Evolutionary conservation across 2,113 vertebrate species (phyloP).

Genomic region (Orthochromis malagaraziensis): DNA sequence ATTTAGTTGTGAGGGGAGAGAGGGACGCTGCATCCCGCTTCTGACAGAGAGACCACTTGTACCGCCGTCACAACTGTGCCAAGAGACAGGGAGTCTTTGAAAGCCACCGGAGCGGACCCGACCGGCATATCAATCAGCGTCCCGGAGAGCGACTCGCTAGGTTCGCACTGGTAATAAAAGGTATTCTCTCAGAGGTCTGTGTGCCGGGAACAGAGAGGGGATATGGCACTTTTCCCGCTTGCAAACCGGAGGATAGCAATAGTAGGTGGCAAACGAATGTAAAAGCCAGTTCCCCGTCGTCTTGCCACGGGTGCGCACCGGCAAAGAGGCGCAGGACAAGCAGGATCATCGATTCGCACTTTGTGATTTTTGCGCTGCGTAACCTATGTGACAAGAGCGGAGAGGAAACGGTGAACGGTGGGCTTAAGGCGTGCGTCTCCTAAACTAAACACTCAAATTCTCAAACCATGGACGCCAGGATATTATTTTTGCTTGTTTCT

Average conservation of each 20-base stretch:
- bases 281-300: not conserved
- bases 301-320: constrained; percentile 50
- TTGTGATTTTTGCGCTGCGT: constrained; percentile 45
- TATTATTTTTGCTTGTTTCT: constrained; percentile 60
- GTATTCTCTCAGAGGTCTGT: constrained; percentile 2
- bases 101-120: constrained; percentile 60
- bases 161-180: constrained; percentile 1
- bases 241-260: constrained; percentile 14
- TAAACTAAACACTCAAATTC: not conserved
- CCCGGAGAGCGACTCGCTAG: constrained; percentile 30
- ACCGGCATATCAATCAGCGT: constrained; percentile 73
- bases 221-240: constrained; percentile 36
- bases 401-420: not conserved
- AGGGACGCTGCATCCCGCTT: constrained; percentile 28
- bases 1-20: constrained; percentile 6
- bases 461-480: constrained; percentile 56
- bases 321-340: constrained; percentile 52
- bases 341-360: constrained; percentile 63
- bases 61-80: constrained; percentile 61
- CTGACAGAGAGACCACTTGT: constrained; percentile 71
- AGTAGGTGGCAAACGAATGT: constrained; percentile 46
- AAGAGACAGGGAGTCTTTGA: constrained; percentile 70
- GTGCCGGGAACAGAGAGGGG: not conserved
- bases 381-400: constrained; percentile 1
- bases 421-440: constrained; percentile 7